Evolutionary conservation across 2,113 vertebrate genomes (phyloP), one percentile per base, ranked within the genome.

Genomic region (Gobiocypris rarus): DNA sequence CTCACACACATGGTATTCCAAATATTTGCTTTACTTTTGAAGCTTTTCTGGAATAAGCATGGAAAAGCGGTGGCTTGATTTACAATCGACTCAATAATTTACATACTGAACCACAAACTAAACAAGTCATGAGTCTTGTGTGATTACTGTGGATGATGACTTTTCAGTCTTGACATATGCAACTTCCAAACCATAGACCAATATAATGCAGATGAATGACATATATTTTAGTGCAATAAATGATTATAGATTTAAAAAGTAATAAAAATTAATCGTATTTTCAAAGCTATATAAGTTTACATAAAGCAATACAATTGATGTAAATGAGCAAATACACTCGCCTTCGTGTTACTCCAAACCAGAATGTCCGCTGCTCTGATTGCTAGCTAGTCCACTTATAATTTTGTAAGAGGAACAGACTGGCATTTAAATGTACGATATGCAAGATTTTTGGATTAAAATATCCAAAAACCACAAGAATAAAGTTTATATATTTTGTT

Each of bases 161-260:
- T 71, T 14, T 43, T 22, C 69, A 71, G 41, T 71, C 3, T 8
- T 43, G 69, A 24, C 41, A 8, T 45, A 14, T 45, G 22, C 10
- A 45, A 24, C 1, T 45, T 71, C 10, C 22, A 70, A 70, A 38
- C 38, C 4, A 24, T 19, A 11, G 4, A 14, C 61, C 34, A 70
- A 70, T 70, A 22, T 38, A 38, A 10, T 38, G 65, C 65, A 69
- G 22, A 73, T 83, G 24, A 73, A 79, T 65, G 11, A 41, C 65
- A 54, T 19, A 54, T 19, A 54, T 13, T 82, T 22, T 31, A 71
- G 19, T 13, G 45, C n/a, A 24, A 15, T 45, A 69, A 34, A 38
- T 0, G 4, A 69, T 10, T 69, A 2, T 22, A 22, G 17, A 38
- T 41, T 38, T 38, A 22, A 22, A 24, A 71, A 67, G 28, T 9